These are phyloP conservation scores for Drosophila ochracea DNA, from an alignment of 2,888 invertebrate species.

Conservation along the genomic window DNA sequence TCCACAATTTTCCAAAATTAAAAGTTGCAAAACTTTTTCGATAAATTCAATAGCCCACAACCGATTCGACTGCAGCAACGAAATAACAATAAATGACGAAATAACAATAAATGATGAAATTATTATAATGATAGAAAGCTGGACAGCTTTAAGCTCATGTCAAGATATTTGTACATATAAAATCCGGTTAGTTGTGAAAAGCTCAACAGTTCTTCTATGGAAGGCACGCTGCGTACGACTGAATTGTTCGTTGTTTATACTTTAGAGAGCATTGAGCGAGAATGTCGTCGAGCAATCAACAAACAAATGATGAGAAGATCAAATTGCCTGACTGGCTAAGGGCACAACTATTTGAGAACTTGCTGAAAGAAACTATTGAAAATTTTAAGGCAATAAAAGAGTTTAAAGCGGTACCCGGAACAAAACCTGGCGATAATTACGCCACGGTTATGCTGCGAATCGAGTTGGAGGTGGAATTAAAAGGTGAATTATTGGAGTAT, in stretches of 20 bases:
- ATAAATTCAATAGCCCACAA: not conserved
- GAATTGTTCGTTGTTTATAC: not conserved
- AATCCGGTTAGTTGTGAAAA: not conserved
- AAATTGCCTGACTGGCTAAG: conserved; percentile 64
- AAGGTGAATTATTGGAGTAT: conserved; percentile 39
- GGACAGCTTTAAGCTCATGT: conserved; percentile 12
- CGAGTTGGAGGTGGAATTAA: conserved; percentile 65
- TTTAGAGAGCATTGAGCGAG: not conserved
- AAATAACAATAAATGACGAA: not conserved
- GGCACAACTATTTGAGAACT: conserved; percentile 54
- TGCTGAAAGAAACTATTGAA: conserved; percentile 50
- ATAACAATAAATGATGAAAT: not conserved
- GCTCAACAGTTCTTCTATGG: not conserved
- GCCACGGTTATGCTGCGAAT: conserved; percentile 75
- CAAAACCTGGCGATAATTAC: conserved; percentile 78
- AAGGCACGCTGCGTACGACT: not conserved
- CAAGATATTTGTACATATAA: conserved; percentile 4
- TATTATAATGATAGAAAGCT: not conserved
- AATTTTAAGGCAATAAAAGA: conserved; percentile 49
- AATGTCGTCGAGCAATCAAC: conserved; percentile 25
- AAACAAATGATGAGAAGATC: not conserved
- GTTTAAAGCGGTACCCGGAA: conserved; percentile 63
- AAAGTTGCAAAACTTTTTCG: not conserved
- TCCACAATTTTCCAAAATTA: not conserved
- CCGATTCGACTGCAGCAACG: not conserved